Conservation (phyloP, 2,888 invertebrate species). For the Spilarctia lutea region DNA sequence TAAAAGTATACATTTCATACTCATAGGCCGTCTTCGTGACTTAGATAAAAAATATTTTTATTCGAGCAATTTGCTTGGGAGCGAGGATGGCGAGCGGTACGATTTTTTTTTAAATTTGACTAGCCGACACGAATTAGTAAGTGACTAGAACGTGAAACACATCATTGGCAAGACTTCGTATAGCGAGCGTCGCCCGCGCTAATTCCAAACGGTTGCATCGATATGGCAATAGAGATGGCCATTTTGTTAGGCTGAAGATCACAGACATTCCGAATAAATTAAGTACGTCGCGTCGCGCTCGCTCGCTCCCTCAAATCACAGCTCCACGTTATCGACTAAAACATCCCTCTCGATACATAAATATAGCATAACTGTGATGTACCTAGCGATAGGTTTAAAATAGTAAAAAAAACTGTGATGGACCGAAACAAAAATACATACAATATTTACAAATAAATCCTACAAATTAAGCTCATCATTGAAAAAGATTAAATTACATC, state of each 20-base stretch:
- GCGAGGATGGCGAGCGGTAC: constrained; percentile 41
- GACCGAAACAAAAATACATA: constrained; percentile 74
- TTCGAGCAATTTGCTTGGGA: constrained; percentile 44
- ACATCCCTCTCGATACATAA: constrained; percentile 22
- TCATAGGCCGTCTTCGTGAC: constrained; percentile 81
- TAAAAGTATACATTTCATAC: constrained; percentile 70
- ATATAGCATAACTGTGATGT: constrained; percentile 46
- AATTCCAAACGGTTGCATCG: constrained; percentile 46
- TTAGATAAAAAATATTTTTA: constrained; percentile 65
- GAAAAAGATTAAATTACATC: constrained; percentile 74
- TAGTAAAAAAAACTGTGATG: constrained; percentile 61
- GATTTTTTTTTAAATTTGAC: constrained; percentile 65
- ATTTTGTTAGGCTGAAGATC: constrained; percentile 58
- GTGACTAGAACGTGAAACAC: constrained; percentile 83
- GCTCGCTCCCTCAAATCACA: constrained; percentile 39
- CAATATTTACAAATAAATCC: constrained; percentile 84
- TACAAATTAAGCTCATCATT: constrained; percentile 82
- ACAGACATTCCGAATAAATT: constrained; percentile 68
- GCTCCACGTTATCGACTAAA: constrained; percentile 30
- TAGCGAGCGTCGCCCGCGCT: constrained; percentile 46
- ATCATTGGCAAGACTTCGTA: constrained; percentile 79
- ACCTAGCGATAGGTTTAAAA: constrained; percentile 55
- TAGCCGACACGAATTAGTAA: constrained; percentile 83
- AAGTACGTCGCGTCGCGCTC: constrained; percentile 48
- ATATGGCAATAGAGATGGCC: constrained; percentile 64